Evolutionary conservation across 1,140 invertebrate genomes (phyloP), one percentile per base, ranked within the genome.

Genomic region (Drosophila bifasciata): DNA sequence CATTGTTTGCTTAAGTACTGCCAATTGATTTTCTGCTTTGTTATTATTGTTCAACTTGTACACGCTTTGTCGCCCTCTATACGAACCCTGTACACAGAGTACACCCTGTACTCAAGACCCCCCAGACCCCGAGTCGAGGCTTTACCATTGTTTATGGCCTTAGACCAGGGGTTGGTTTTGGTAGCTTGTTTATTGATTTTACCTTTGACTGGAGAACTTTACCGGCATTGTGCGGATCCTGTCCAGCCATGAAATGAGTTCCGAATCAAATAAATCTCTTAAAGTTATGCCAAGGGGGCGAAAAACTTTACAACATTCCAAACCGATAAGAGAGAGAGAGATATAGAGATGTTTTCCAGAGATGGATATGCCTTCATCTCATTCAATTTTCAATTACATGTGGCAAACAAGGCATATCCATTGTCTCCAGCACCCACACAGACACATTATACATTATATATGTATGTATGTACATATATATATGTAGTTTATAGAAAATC

Each of bases 1-100:
- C 79, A 83, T 81, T 85, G 81, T 86, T 86, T 78, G 83, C 83
- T 64, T 77, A 86, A 86, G 81, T 81, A 86, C 81, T 86, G 88
- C 48, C 81, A 86, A 86, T 86, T 86, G 81, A 86, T 86, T 86
- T 86, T 75, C 64, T 72, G 76, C 64, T 77, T 77, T 62, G 78
- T 86, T 80, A 81, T 81, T 85, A 76, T 88, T 76, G 73, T 50
- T 69, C 78, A 69, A 88, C 75, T 84, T 84, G 70, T 79, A 68
- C 81, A 63, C 83, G 81, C 83, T 88, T 86, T 86, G 83, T 86
- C 81, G 81, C 81, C 71, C 71, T 51, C 51, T 15, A 25, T 44
- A 16, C 36, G 28, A 28, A 9, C 8, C 28, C 28, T 28, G 32
- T 11, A 13, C 32, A 36, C 9, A 36, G 32, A 11, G 32, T 11